These are phyloP conservation scores for Triops cancriformis DNA, from an alignment of 1,140 invertebrate species.

Conservation along the genomic window DNA sequence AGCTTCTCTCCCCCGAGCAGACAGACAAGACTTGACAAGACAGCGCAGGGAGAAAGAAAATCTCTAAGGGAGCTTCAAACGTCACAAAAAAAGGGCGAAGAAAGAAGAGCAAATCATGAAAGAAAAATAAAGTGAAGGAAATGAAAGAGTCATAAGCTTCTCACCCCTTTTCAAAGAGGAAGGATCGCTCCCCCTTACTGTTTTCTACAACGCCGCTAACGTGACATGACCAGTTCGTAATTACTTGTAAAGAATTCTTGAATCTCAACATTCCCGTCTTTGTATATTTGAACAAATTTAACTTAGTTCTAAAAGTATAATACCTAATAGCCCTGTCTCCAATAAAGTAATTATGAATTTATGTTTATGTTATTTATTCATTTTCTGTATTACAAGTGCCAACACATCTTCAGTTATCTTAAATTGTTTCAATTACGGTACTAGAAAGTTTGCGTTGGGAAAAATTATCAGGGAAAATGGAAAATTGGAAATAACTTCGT, in stretches of 20 bases:
- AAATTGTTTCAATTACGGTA: no score
- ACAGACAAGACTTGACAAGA: slow-evolving; percentile 1
- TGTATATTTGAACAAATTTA: no score
- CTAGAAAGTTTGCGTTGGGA: no score
- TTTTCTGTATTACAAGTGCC: no score
- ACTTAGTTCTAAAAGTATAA: no score
- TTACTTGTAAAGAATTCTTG: background rate
- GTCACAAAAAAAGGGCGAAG: background rate
- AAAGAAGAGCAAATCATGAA: background rate
- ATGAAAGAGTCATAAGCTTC: background rate
- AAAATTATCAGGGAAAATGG: no score
- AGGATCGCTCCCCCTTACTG: background rate
- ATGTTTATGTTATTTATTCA: no score
- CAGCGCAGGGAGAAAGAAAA: background rate
- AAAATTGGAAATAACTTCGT: no score
- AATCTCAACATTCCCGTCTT: no score
- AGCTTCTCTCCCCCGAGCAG: background rate
- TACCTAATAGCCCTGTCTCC: no score
- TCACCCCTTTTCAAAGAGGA: background rate
- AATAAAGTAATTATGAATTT: no score
- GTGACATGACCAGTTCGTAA: background rate
- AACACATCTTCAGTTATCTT: no score
- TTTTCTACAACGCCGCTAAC: background rate
- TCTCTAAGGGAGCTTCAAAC: background rate
- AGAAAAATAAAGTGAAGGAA: background rate